Conservation (phyloP, 1,140 invertebrate genomes). For the Bombus picipes region DNA sequence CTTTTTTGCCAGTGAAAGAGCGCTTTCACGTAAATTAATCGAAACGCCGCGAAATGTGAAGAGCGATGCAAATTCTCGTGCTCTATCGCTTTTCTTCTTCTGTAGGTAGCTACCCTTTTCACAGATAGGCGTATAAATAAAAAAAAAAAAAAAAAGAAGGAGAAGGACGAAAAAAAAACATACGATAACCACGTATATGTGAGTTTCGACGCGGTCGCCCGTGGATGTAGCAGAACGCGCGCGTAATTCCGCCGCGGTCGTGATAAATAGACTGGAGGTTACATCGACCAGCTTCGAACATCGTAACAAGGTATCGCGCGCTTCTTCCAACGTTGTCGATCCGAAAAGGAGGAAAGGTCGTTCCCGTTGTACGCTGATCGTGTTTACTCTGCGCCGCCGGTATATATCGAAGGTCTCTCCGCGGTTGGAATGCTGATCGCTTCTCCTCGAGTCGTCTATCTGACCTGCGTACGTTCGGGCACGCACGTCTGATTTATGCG, state of each 20-base stretch:
- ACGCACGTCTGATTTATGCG: conserved; percentile 68
- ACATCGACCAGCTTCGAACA: conserved; percentile 16
- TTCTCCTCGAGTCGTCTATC: conserved; percentile 13
- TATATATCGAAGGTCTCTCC: conserved; percentile 42
- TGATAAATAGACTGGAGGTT: conserved; percentile 44
- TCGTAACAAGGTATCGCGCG: conserved; percentile 10
- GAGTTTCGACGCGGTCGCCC: not conserved
- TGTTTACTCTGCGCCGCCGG: conserved; percentile 49
- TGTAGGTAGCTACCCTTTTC: not conserved
- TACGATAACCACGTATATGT: not conserved
- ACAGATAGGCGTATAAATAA: not conserved
- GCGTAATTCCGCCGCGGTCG: conserved; percentile 33
- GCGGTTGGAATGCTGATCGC: conserved; percentile 64
- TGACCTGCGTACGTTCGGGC: conserved; percentile 41
- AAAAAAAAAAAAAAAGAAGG: not conserved
- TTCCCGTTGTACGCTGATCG: conserved; percentile 37
- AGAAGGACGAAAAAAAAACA: not conserved
- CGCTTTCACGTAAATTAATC: conserved; percentile 37
- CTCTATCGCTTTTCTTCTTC: not conserved
- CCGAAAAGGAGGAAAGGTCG: not conserved
- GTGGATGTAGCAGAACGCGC: not conserved
- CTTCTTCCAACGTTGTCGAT: not conserved
- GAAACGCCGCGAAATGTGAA: not conserved
- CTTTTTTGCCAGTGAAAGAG: not conserved
- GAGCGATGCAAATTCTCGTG: conserved; percentile 3